A percentile compares a stretch with the other conserved stretches of the same genome.
phyloP scores from a whole-genome alignment of 2,888 invertebrate genomes.

The Himalopsyche kuldschensis region DNA sequence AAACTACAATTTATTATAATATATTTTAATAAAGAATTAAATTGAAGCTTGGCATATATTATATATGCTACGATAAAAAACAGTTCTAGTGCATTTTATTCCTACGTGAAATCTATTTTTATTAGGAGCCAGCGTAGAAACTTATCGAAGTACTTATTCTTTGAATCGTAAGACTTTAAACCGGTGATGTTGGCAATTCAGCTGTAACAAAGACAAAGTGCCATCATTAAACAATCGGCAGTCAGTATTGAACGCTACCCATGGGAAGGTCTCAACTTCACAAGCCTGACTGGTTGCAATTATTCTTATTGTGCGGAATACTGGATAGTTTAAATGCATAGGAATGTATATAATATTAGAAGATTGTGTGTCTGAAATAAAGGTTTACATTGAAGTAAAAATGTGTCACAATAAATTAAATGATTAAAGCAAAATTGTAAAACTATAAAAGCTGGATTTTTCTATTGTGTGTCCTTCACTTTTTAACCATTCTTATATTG shows the following conservation, averaged over 20 bases:
- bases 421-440: too few species aligned
- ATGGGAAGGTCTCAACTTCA: conserved; percentile 1
- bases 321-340: not conserved
- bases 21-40: too few species aligned
- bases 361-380: too few species aligned
- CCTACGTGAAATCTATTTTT: not conserved
- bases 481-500: too few species aligned
- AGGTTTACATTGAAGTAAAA: too few species aligned
- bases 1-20: too few species aligned
- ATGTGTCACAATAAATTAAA: too few species aligned
- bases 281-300: conserved; percentile 3
- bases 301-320: not conserved
- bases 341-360: too few species aligned
- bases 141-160: not conserved
- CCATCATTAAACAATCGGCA: conserved; percentile 16
- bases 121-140: not conserved
- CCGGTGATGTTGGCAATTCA: conserved; percentile 8
- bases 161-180: not conserved
- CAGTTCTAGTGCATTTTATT: not conserved
- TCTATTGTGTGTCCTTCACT: too few species aligned
- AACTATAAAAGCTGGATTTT: too few species aligned
- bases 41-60: too few species aligned
- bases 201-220: conserved; percentile 9
- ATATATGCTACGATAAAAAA: too few species aligned
- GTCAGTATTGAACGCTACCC: not conserved